Evolutionary conservation across 2,797 vertebrate species (phyloP).

Genomic region (Benthosema pterotum): DNA sequence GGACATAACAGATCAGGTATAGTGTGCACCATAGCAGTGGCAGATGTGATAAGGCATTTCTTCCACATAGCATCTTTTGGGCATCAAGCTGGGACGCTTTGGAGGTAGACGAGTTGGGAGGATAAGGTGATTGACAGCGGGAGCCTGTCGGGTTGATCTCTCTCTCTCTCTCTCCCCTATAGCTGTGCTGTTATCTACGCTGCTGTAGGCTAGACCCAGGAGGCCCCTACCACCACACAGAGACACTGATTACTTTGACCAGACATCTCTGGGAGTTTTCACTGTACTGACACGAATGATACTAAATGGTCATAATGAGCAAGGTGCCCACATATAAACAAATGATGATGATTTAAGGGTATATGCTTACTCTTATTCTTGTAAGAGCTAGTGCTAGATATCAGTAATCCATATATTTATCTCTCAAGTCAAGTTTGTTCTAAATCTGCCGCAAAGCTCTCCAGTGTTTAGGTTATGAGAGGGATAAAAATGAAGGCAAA

Average conservation of each 20-base stretch:
- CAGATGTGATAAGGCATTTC: conserved; percentile 59
- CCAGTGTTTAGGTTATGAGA: conserved; percentile 16
- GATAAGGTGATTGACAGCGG: conserved; percentile 69
- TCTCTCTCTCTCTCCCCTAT: conserved; percentile 54
- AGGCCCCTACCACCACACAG: conserved; percentile 53
- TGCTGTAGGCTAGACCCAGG: conserved; percentile 49
- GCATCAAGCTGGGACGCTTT: conserved; percentile 29
- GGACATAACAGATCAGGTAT: conserved; percentile 59
- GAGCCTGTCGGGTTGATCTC: conserved; percentile 66
- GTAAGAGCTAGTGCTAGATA: conserved; percentile 1
- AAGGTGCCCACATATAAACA: conserved; percentile 9
- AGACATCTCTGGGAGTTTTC: conserved; percentile 36
- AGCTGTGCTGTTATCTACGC: conserved; percentile 62
- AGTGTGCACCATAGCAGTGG: conserved; percentile 33
- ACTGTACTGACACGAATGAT: conserved; percentile 6
- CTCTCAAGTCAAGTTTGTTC: conserved; percentile 10
- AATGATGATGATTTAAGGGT: conserved; percentile 5
- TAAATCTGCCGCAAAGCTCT: conserved; percentile 20
- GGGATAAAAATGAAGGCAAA: not conserved
- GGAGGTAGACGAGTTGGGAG: conserved; percentile 43
- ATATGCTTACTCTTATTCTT: not conserved
- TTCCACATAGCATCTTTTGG: conserved; percentile 34
- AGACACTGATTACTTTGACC: conserved; percentile 62
- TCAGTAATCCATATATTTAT: too few relatives aligned
- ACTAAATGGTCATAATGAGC: not conserved